Conservation (phyloP, 2,113 vertebrate species). For the Tretioscincus oriximinensis region DNA sequence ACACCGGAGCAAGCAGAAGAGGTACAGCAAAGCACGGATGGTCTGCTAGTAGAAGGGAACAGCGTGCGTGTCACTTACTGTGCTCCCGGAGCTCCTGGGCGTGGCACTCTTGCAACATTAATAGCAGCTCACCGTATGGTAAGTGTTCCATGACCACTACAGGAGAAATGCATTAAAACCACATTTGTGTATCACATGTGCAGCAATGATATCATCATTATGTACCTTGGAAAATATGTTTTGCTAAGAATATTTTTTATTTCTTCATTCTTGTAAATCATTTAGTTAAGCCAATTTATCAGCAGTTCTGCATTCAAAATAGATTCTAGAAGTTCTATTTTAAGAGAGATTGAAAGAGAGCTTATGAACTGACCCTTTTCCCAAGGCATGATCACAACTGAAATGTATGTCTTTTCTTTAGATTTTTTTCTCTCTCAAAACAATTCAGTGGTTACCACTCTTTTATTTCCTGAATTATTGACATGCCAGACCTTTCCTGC, state of each 20-base stretch:
- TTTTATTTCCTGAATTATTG: background rate
- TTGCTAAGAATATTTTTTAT: too few relatives aligned
- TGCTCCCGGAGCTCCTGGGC: constrained; percentile 89
- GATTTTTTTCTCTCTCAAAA: background rate
- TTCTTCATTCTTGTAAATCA: too few relatives aligned
- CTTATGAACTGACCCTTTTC: too few relatives aligned
- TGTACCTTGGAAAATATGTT: too few relatives aligned
- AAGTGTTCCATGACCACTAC: constrained; percentile 54
- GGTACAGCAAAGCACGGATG: constrained; percentile 76
- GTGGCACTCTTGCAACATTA: constrained; percentile 90
- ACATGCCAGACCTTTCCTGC: background rate
- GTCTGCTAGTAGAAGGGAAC: constrained; percentile 77
- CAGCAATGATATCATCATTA: too few relatives aligned
- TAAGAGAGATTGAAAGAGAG: too few relatives aligned
- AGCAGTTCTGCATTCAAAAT: too few relatives aligned
- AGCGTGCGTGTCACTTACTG: constrained; percentile 89
- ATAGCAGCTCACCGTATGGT: constrained; percentile 95
- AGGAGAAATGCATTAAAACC: background rate
- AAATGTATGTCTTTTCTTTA: background rate
- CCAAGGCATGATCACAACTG: background rate
- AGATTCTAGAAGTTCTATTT: too few relatives aligned
- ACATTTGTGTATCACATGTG: background rate
- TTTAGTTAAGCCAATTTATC: too few relatives aligned
- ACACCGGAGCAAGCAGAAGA: constrained; percentile 88
- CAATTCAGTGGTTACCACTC: background rate